These are phyloP conservation scores for Leptosomus discolor DNA, from an alignment of 2,113 vertebrate species.

Conservation along the genomic window DNA sequence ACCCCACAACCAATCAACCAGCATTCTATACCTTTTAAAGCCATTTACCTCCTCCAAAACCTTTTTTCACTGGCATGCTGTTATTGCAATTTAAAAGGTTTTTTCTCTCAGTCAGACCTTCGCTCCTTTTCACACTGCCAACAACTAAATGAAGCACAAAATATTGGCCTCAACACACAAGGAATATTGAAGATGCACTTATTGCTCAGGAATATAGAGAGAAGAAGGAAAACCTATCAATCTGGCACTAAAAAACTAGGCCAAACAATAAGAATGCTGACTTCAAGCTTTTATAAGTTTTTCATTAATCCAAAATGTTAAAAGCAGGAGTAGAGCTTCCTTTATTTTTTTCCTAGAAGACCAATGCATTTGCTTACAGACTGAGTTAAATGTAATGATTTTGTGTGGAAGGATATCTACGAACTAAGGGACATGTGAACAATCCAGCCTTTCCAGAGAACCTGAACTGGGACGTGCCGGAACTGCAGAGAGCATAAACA, in stretches of 20 bases:
- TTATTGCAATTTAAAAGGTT: background rate
- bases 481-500: no score
- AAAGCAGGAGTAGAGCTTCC: background rate
- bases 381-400: background rate
- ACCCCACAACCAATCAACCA: background rate
- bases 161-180: background rate
- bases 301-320: background rate
- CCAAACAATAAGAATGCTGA: background rate
- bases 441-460: no score
- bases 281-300: conserved; percentile 16
- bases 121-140: background rate
- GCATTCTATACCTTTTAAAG: background rate
- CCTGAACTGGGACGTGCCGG: no score
- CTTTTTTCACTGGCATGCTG: background rate
- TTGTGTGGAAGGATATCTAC: no score
- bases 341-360: background rate
- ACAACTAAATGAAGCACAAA: background rate
- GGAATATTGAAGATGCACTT: conserved; percentile 17
- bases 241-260: background rate
- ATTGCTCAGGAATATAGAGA: background rate
- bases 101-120: background rate
- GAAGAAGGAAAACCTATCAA: conserved; percentile 11
- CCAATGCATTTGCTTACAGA: background rate
- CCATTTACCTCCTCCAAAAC: background rate
- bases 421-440: no score